A percentile compares a stretch with the other conserved stretches of the same genome.
These are phyloP conservation scores for Etia nguti DNA, from an alignment of 2,113 vertebrate species.

Conservation along the genomic window DNA sequence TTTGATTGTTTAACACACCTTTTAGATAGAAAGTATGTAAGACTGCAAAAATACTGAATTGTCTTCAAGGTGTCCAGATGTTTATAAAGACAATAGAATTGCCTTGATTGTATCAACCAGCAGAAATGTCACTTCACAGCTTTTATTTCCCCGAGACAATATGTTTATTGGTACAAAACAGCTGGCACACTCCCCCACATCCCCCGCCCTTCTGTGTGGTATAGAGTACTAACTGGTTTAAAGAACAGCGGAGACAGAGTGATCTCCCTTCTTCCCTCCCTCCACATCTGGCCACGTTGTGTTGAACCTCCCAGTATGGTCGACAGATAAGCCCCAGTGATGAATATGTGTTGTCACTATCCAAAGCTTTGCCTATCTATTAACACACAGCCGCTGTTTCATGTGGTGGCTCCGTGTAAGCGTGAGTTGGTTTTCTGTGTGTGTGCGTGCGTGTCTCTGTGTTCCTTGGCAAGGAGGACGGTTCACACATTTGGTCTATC, in stretches of 20 bases:
- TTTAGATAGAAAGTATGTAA: not conserved
- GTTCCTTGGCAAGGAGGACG: not conserved
- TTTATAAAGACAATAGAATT: not conserved
- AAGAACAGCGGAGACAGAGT: not conserved
- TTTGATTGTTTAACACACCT: not conserved
- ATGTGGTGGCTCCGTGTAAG: slow-evolving; percentile 26
- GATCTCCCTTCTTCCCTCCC: not conserved
- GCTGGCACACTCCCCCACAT: not conserved
- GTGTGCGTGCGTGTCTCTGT: not conserved
- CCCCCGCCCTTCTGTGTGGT: not conserved
- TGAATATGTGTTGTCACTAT: slow-evolving; percentile 60
- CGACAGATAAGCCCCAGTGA: slow-evolving; percentile 62
- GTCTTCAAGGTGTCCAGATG: not conserved
- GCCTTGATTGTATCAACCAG: not conserved
- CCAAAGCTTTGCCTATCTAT: slow-evolving; percentile 48
- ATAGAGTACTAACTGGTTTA: not conserved
- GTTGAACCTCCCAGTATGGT: slow-evolving; percentile 37
- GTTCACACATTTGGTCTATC: slow-evolving; percentile 28
- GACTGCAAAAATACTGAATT: not conserved
- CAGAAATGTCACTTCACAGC: not conserved
- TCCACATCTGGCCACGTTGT: slow-evolving; percentile 49
- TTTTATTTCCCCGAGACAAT: not conserved
- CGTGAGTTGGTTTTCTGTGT: not conserved
- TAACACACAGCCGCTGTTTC: slow-evolving; percentile 2
- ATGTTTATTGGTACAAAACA: not conserved